Conservation (phyloP, 2,797 vertebrate species). For the Falco novaeseelandiae region DNA sequence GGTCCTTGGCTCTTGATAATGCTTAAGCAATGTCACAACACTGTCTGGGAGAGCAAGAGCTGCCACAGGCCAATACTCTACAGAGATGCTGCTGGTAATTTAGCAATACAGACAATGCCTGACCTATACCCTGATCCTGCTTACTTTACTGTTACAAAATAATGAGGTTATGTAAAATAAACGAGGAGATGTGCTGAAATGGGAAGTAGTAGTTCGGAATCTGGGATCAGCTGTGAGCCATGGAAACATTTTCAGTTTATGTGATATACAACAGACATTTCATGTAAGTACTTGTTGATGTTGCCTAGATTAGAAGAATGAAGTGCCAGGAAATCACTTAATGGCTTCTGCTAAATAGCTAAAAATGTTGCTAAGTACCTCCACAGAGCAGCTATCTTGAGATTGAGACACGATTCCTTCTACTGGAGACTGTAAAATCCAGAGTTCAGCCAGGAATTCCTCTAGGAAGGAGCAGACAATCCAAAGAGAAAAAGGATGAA, state of each 20-base stretch:
- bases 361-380: neutral
- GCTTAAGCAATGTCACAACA: neutral
- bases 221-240: neutral
- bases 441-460: neutral
- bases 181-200: neutral
- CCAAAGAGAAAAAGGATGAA: neutral
- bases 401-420: neutral
- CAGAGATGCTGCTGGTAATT: neutral
- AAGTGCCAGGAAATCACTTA: neutral
- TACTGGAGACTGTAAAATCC: neutral
- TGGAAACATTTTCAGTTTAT: neutral
- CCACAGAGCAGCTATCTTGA: neutral
- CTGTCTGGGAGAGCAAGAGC: neutral
- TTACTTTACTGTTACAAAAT: neutral
- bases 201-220: neutral
- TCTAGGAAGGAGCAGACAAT: neutral
- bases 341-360: neutral
- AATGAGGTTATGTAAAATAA: neutral
- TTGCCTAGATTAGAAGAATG: neutral
- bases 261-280: neutral
- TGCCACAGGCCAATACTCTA: neutral
- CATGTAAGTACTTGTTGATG: neutral
- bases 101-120: neutral
- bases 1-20: neutral
- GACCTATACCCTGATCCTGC: neutral